phyloP scores from a whole-genome alignment of 1,140 invertebrate species.

The Charaxes varanes region DNA sequence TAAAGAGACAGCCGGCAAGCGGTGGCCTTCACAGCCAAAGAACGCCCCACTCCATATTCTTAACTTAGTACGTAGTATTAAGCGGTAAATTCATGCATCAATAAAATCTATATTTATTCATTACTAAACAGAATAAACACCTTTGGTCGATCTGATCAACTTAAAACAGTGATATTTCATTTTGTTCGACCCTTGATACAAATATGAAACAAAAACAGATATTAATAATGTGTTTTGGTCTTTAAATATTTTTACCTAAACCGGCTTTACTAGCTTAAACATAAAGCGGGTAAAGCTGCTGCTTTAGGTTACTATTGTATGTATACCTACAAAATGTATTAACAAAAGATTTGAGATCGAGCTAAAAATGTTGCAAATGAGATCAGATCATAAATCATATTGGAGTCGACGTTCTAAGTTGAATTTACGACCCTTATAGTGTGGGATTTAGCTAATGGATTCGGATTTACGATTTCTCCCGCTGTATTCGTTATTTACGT shows the following conservation, averaged over 20 bases:
- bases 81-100: conserved; percentile 1
- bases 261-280: too few species aligned
- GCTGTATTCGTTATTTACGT: too few species aligned
- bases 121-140: not conserved
- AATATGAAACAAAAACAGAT: too few species aligned
- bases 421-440: conserved; percentile 11
- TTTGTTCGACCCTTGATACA: too few species aligned
- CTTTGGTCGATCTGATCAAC: too few species aligned
- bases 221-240: too few species aligned
- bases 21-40: conserved; percentile 32
- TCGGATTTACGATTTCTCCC: too few species aligned
- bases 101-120: conserved; percentile 1
- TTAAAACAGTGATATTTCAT: too few species aligned
- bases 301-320: too few species aligned
- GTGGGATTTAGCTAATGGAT: conserved; percentile 13
- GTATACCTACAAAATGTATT: not conserved
- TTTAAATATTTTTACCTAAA: too few species aligned
- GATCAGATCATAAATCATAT: conserved; percentile 16
- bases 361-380: too few species aligned
- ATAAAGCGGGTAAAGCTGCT: too few species aligned
- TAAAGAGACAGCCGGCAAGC: conserved; percentile 26
- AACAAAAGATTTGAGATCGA: conserved; percentile 15
- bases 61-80: conserved; percentile 17
- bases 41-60: conserved; percentile 37
- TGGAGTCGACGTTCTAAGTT: conserved; percentile 12